These are phyloP conservation scores for Phoeniculus purpureus DNA, from an alignment of 2,797 vertebrate species.

Conservation along the genomic window DNA sequence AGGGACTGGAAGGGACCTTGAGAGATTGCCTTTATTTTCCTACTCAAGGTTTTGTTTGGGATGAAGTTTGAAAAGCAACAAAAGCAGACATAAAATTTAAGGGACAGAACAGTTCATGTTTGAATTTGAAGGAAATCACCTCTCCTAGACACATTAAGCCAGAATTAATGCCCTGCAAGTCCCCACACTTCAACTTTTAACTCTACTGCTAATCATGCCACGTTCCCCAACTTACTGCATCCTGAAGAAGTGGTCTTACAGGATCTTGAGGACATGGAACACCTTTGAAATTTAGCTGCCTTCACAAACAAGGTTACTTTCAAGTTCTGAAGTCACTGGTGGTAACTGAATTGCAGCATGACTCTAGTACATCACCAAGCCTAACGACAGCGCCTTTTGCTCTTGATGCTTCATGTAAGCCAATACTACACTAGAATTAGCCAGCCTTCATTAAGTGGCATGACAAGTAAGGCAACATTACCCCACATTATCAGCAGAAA, in stretches of 20 bases:
- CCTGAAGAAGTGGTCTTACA: background rate
- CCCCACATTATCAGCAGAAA: background rate
- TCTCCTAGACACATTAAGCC: background rate
- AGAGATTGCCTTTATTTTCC: background rate
- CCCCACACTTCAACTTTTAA: background rate
- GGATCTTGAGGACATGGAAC: background rate
- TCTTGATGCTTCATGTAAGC: accelerated
- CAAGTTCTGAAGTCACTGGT: background rate
- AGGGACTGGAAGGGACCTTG: too few species aligned
- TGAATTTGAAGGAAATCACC: background rate
- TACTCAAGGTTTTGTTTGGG: background rate
- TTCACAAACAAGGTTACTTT: background rate
- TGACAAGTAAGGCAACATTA: background rate
- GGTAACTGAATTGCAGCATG: background rate
- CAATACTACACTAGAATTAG: background rate
- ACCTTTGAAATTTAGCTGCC: background rate
- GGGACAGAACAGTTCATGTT: background rate
- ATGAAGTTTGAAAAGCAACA: background rate
- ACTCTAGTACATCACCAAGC: background rate
- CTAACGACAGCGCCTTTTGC: background rate
- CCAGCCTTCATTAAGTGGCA: background rate
- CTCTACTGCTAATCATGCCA: background rate
- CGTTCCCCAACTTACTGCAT: background rate
- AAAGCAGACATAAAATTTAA: background rate
- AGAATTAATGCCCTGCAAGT: background rate